Percentiles rank a stretch among this genome's conserved stretches.
Evolutionary conservation across 2,797 vertebrate species (phyloP).

Genomic region (Trachops cirrhosus): DNA sequence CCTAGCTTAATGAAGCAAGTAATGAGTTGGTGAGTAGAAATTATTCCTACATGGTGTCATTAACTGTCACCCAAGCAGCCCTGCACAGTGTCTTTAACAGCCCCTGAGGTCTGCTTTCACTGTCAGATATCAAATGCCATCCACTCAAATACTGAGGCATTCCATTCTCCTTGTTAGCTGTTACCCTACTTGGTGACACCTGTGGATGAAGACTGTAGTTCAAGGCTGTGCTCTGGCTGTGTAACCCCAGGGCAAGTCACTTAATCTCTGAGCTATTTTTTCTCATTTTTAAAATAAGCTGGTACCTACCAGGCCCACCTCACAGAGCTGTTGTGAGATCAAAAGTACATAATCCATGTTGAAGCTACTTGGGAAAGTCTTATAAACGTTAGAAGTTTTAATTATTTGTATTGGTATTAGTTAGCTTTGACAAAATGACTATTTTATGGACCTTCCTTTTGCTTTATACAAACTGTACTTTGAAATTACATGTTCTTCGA

Average conservation of each 20-base stretch:
- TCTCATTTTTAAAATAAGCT: neutral
- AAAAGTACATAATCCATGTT: neutral
- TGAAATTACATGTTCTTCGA: neutral
- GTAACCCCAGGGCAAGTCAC: neutral
- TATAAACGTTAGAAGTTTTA: neutral
- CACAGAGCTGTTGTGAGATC: neutral
- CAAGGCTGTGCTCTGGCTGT: neutral
- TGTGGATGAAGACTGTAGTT: neutral
- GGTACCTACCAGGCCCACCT: neutral
- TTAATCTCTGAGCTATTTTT: neutral
- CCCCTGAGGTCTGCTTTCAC: neutral
- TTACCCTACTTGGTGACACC: neutral
- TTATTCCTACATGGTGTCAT: neutral
- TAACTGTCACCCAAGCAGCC: neutral
- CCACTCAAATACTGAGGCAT: neutral
- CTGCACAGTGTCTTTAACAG: neutral
- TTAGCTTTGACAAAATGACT: neutral
- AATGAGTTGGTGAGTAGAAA: conserved; percentile 31
- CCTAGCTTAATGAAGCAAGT: conserved; percentile 44
- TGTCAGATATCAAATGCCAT: neutral
- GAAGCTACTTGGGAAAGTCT: neutral
- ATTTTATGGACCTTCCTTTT: neutral
- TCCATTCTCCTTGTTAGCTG: neutral
- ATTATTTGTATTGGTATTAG: neutral
- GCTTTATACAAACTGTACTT: neutral